A percentile compares a stretch with the other conserved stretches of the same genome.
phyloP scores from a whole-genome alignment of 2,113 vertebrate genomes.

The Leptocoma aspasia region DNA sequence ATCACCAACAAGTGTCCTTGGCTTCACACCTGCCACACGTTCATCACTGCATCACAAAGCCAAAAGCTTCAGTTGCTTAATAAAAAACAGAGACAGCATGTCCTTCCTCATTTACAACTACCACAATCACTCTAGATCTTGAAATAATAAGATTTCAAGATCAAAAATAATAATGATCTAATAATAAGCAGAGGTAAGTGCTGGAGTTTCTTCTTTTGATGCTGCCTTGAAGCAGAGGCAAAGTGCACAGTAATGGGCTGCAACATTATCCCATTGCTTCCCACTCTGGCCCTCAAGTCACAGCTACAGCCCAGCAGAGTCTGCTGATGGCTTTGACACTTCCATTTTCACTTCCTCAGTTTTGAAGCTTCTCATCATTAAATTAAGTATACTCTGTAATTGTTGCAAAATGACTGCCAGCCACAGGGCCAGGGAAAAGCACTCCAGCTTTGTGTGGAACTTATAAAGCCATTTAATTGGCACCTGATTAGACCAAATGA shows the following conservation, averaged over 20 bases:
- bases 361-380: slow-evolving; percentile 66
- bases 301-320: not conserved
- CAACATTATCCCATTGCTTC: slow-evolving; percentile 23
- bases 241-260: slow-evolving; percentile 31
- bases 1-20: slow-evolving; percentile 8
- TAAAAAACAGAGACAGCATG: not conserved
- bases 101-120: slow-evolving; percentile 53
- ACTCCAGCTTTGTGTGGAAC: slow-evolving; percentile 48
- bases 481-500: slow-evolving; percentile 37
- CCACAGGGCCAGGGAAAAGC: slow-evolving; percentile 36
- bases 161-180: too few species aligned
- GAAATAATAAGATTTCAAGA: too few species aligned
- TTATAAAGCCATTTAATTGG: slow-evolving; percentile 65
- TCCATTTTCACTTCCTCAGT: slow-evolving; percentile 66
- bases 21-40: slow-evolving; percentile 44
- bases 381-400: slow-evolving; percentile 57
- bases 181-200: slow-evolving; percentile 57
- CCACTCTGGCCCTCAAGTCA: not conserved
- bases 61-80: slow-evolving; percentile 57
- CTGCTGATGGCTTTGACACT: slow-evolving; percentile 66
- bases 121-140: slow-evolving; percentile 43
- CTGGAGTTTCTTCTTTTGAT: slow-evolving; percentile 47
- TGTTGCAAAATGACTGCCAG: slow-evolving; percentile 62
- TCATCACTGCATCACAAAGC: slow-evolving; percentile 21
- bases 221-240: slow-evolving; percentile 50